Base-by-base conservation (phyloP, 1,140 invertebrate genomes). In the Cryptotermes secundus region DNA sequence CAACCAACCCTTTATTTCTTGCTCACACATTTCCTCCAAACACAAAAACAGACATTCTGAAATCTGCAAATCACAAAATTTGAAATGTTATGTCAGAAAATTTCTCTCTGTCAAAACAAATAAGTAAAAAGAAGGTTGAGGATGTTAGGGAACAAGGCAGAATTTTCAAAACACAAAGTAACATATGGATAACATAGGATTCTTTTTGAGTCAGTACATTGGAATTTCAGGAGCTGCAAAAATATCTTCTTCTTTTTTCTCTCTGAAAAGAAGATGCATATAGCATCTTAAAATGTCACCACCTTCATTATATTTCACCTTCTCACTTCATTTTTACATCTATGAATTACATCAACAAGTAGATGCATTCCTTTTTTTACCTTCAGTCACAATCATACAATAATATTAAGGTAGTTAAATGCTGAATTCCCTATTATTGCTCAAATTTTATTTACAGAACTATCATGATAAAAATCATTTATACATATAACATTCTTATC, bases 381-480 rank as follows among this genome's bases (percentile, higher is more conserved):
- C n/a, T 72, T 72, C 59, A 72, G n/a, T 31, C n/a, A 72, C 59
- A 72, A 31, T 72, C 26, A 72, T 72, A 72, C 59, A 72, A 72
- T 59, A n/a, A n/a, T 59, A 59, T 59, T 59, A 59, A 59, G 19
- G 59, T 26, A n/a, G n/a, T 72, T 72, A 72, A 59, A 72, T 31
- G 59, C 26, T 72, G 19, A 59, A 19, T 72, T 31, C 31, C 59
- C n/a, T 72, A 72, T n/a, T 72, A 72, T 72, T 31, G 59, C 59
- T 72, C 59, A 72, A 72, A 26, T 72, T 72, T 72, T 72, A 72
- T 72, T 72, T 72, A 72, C 59, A 72, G 26, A 72, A 72, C 31
- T 72, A 72, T 7, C 26, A 72, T 72, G 59, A 72, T 31, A 72
- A 38, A 72, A 72, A 31, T 72, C 26, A 72, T 72, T 31, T 72